Evolutionary conservation across 2,888 invertebrate species (phyloP), one percentile per base, ranked within the genome.

Genomic region (Neoascia interrupta): DNA sequence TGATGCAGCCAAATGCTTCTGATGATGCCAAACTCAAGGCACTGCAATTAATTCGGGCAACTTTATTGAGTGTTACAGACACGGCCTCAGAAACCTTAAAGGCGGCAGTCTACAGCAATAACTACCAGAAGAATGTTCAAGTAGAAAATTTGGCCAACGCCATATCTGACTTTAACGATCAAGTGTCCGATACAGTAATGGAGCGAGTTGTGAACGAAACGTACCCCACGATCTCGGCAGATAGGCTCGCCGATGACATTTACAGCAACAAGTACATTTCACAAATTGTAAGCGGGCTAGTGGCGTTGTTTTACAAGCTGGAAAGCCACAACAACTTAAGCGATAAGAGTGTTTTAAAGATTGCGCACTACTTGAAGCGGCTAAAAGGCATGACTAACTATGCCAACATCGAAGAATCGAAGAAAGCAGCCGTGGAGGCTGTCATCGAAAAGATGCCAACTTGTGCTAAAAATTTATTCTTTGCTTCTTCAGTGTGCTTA

Each of bases 171-270:
- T 68, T 51, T 10, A 4, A 6, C 4, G 5, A 11, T 0, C 15
- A 19, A 3, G 23, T 58, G 5, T 41, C n/a, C 2, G 56, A 68
- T 6, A 18, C 31, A 10, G 19, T 68, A 1, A 68, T 68, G 49
- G 15, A 31, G 6, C 41, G n/a, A 11, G 31, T 68, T 10, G 41
- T 58, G 0, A 58, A 18, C 19, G 41, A 49, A 34, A 26, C 41
- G 0, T 68, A 34, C 26, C n/a, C 41, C 0, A 6, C 16, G n/a
- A 13, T 68, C 3, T 8, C 39, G 0, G 31, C 58, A 10, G 16
- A 15, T 0, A 43, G 8, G 2, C 19, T 69, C 4, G 51, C 51
- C 1, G 36, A 60, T 2, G 21, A 26, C 8, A 43, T 53, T 10
- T 13, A 19, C 4, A 36, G 26, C 1, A 51, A 36, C 1, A 51